Base-by-base conservation (phyloP, 2,888 invertebrate species). In the Thereva nobilitata region DNA sequence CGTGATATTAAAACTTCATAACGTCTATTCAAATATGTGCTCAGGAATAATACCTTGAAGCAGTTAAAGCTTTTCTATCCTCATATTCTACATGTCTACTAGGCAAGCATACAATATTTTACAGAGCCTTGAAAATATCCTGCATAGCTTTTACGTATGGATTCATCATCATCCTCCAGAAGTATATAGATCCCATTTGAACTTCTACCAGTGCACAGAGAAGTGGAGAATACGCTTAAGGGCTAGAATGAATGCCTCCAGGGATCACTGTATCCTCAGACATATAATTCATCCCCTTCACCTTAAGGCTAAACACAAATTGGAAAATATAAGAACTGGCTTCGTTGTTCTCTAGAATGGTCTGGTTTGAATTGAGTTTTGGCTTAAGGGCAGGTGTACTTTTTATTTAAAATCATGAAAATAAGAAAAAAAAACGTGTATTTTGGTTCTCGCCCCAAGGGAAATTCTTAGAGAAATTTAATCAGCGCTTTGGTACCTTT, bases 311-410 rank as follows among this genome's bases (percentile, higher is more conserved):
- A 67, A 73, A 72, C 70, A 71, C 73, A 73, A 73, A 73, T 73
- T 73, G 73, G 73, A 73, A 73, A 73, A 73, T 73, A 73, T 72
- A 72, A 73, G 73, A 73, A 73, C 73, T 73, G 72, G 73, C 73
- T 73, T 72, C 71, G 70, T 72, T 72, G 71, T 68, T 56, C 50
- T 57, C 52, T 44, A 59, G 57, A 68, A 67, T 66, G 69, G 64
- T 64, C 54, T 64, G 54, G 64, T 54, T 53, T 45, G 53, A 64
- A 64, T 64, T 64, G 64, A 64, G 64, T 54, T 64, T 37, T 64
- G 34, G 64, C 64, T 64, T 37, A 23, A 53, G 64, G 64, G 54
- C 41, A 61, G 61, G 61, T 61, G 50, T 45, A 61, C 61, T 49
- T 61, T 49, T 50, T 61, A 41, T 55, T 55, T 38, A 50, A 47